Evolutionary conservation across 2,888 invertebrate genomes (phyloP).

Genomic region (Noctua fimbriata): DNA sequence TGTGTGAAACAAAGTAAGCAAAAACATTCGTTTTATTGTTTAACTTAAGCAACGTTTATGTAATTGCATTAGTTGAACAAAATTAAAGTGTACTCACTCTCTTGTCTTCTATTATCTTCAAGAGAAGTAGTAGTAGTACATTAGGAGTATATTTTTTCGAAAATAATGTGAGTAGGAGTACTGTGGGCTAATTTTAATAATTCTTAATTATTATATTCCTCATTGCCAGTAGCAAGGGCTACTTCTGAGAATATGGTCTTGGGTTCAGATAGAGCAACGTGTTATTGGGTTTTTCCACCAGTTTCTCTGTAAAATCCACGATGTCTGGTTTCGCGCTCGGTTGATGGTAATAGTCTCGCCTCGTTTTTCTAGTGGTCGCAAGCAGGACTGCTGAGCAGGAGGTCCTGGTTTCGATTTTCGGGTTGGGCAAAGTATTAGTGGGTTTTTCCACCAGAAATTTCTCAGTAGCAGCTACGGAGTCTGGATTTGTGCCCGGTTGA

Average conservation of each 20-base stretch:
- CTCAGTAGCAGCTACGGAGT: background rate
- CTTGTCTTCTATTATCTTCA: background rate
- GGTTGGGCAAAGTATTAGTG: background rate
- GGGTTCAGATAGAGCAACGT: background rate
- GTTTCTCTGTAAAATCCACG: background rate
- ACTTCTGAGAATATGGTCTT: too few species aligned
- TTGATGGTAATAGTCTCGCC: background rate
- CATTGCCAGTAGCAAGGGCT: too few species aligned
- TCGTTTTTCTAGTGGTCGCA: too few species aligned
- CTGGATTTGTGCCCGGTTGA: background rate
- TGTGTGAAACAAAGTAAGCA: background rate
- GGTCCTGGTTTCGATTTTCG: background rate
- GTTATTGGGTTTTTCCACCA: background rate
- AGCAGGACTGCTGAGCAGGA: background rate
- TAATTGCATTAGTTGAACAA: background rate
- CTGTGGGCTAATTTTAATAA: background rate
- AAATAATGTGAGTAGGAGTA: background rate
- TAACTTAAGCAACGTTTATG: background rate
- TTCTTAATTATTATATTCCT: background rate
- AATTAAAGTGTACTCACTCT: background rate
- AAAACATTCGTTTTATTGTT: background rate
- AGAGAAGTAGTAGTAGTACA: background rate
- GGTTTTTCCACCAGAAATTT: background rate
- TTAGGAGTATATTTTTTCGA: too few species aligned
- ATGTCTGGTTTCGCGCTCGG: background rate